A percentile compares a stretch with the other conserved stretches of the same genome.
Evolutionary conservation across 2,888 invertebrate species (phyloP).

Genomic region (Chydorus sphaericus): DNA sequence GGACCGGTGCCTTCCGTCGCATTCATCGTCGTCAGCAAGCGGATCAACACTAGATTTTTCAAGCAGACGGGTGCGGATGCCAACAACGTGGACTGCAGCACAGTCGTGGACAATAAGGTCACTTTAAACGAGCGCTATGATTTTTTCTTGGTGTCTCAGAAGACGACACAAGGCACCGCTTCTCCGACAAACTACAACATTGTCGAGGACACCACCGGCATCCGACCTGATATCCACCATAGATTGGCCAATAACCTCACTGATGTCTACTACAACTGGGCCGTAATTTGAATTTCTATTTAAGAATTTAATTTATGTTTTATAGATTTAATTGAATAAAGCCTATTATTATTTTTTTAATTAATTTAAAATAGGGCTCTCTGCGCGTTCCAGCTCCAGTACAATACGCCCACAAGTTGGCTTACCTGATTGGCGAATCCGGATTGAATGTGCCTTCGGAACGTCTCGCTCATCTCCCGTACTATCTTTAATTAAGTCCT

Average conservation of each 20-base stretch:
- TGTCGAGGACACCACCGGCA: constrained; percentile 51
- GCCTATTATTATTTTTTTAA: not conserved
- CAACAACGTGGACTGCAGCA: constrained; percentile 60
- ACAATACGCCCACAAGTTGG: constrained; percentile 87
- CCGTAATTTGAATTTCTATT: constrained; percentile 33
- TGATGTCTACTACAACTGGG: constrained; percentile 88
- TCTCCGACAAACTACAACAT: constrained; percentile 83
- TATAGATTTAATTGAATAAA: not conserved
- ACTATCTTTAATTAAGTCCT: not conserved
- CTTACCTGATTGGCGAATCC: constrained; percentile 67
- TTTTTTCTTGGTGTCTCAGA: constrained; percentile 78
- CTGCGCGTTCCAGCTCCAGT: constrained; percentile 82
- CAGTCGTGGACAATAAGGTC: constrained; percentile 69
- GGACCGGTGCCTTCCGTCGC: constrained; percentile 36
- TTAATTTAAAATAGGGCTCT: constrained; percentile 31
- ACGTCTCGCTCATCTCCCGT: not conserved
- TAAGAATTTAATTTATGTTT: too few relatives aligned
- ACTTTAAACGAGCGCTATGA: constrained; percentile 66
- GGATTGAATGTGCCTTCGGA: not conserved
- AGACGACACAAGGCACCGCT: constrained; percentile 75
- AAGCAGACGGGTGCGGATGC: constrained; percentile 14
- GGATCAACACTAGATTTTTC: constrained; percentile 44
- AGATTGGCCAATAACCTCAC: constrained; percentile 66
- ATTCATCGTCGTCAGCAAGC: constrained; percentile 75
- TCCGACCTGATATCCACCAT: constrained; percentile 61